These are phyloP conservation scores for Fistularia commersonii DNA, from an alignment of 2,797 vertebrate species.

Conservation along the genomic window DNA sequence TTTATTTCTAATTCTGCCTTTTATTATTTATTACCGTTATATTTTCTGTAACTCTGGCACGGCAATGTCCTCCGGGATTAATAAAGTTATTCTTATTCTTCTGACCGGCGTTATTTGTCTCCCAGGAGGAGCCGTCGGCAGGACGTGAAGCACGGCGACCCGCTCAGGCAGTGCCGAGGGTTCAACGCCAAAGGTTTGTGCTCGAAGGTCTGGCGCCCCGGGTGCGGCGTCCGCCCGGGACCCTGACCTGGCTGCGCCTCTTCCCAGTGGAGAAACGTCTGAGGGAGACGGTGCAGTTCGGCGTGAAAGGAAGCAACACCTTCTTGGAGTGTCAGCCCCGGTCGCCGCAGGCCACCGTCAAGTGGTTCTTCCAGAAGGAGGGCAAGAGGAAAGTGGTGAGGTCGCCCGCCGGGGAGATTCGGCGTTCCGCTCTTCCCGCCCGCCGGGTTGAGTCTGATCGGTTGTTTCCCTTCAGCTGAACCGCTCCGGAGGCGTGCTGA, in stretches of 20 bases:
- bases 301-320: constrained; percentile 84
- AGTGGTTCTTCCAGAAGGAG: constrained; percentile 83
- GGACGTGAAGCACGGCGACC: constrained; percentile 84
- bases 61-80: no score
- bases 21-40: no score
- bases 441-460: no score
- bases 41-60: no score
- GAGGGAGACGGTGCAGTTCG: constrained; percentile 81
- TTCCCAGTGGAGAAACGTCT: constrained; percentile 80
- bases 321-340: constrained; percentile 84
- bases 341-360: constrained; percentile 80
- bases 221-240: no score
- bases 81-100: no score
- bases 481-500: constrained; percentile 68
- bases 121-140: constrained; percentile 84
- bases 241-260: background rate
- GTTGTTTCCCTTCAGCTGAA: constrained; percentile 64
- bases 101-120: no score
- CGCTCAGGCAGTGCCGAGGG: constrained; percentile 81
- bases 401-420: background rate
- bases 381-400: constrained; percentile 81
- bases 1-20: no score
- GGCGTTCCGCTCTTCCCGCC: no score
- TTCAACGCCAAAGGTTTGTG: constrained; percentile 82
- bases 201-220: no score